Percentiles rank a stretch among this genome's conserved stretches.
phyloP scores from a whole-genome alignment of 2,888 invertebrate species.

The Anagyrus pseudococci region DNA sequence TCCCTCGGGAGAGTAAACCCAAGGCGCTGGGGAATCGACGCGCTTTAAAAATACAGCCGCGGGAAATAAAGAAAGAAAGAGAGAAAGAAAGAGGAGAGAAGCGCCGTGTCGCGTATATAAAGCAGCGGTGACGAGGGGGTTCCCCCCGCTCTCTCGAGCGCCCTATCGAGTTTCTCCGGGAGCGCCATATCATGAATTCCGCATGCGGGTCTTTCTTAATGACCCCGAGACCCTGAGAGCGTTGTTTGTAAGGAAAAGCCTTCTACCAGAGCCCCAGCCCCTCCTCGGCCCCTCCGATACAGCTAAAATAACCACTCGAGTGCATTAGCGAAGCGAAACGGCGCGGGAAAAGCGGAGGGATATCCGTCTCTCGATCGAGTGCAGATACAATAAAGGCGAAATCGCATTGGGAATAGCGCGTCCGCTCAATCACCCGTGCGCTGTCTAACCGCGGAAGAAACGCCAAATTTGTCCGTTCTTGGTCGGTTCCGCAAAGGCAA shows the following conservation, averaged over 20 bases:
- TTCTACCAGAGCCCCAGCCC: conserved; percentile 2
- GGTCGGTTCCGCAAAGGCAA: no score
- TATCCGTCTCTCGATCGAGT: no score
- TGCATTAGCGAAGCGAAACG: conserved; percentile 2
- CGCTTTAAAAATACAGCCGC: conserved; percentile 29
- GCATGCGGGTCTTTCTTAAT: background rate
- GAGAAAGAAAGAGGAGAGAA: background rate
- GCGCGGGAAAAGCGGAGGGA: no score
- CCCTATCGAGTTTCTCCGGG: conserved; percentile 10
- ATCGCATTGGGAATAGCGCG: no score
- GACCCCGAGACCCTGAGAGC: background rate
- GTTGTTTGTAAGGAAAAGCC: conserved; percentile 10
- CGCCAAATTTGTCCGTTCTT: no score
- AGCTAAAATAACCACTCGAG: no score
- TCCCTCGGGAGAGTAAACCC: background rate
- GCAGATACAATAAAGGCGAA: no score
- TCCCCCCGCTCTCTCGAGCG: background rate
- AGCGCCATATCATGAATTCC: conserved; percentile 16
- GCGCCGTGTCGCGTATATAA: background rate
- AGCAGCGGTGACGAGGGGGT: background rate
- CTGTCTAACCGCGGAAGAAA: no score
- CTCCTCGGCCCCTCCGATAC: conserved; percentile 8
- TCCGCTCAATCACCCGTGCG: no score
- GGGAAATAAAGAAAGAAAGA: conserved; percentile 1
- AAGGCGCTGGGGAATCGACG: conserved; percentile 22